Evolutionary conservation across 2,113 vertebrate genomes (phyloP).

Genomic region (Coreoperca whiteheadi): DNA sequence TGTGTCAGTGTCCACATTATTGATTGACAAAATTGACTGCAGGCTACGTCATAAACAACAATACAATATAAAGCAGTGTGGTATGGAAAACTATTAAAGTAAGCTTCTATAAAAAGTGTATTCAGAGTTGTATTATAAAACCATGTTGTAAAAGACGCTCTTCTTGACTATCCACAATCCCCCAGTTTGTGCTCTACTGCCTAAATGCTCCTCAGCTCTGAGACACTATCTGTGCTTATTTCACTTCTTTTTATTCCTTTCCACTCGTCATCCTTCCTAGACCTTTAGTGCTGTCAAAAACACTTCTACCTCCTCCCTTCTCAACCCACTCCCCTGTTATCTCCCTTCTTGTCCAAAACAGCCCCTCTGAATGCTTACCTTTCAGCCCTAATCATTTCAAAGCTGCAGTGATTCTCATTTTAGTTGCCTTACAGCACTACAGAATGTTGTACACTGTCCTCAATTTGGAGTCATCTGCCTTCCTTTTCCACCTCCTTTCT

Average conservation of each 20-base stretch:
- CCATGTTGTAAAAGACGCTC: constrained; percentile 7
- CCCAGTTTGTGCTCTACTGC: constrained; percentile 23
- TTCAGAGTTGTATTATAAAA: constrained; percentile 3
- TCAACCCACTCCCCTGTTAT: constrained; percentile 60
- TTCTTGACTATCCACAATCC: constrained; percentile 12
- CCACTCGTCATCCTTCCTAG: constrained; percentile 27
- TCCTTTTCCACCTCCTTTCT: constrained; percentile 24
- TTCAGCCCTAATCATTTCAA: constrained; percentile 73
- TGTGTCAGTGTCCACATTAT: background rate
- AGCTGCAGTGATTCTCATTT: constrained; percentile 65
- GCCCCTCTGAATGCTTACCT: constrained; percentile 68
- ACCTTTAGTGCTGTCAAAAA: constrained; percentile 67
- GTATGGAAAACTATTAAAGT: background rate
- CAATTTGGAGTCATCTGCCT: constrained; percentile 50
- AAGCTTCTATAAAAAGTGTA: background rate
- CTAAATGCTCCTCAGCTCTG: constrained; percentile 30
- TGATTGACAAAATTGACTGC: constrained; percentile 28
- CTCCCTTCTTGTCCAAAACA: constrained; percentile 68
- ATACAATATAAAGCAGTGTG: background rate
- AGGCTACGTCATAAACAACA: constrained; percentile 14
- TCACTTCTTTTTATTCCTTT: constrained; percentile 31
- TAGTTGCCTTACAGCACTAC: constrained; percentile 59
- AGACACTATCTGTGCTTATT: constrained; percentile 48
- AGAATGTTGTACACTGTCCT: constrained; percentile 52
- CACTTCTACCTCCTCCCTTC: constrained; percentile 63